Conservation (phyloP, 2,113 vertebrate species). For the Odontesthes bonariensis region DNA sequence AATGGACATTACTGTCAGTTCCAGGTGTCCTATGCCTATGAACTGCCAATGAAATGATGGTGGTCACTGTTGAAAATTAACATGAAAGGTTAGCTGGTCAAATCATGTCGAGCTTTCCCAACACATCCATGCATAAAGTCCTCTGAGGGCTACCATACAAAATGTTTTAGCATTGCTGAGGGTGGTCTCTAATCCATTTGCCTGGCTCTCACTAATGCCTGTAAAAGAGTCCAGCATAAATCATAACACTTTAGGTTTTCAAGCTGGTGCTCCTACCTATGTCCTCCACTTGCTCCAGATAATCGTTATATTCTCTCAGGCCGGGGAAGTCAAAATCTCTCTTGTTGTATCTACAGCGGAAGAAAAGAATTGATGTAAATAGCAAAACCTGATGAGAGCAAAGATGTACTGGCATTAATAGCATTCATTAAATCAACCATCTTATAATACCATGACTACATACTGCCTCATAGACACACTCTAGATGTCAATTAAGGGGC, state of each 20-base stretch:
- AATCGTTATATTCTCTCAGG: conserved; percentile 95
- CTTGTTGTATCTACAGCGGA: conserved; percentile 94
- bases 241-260: conserved; percentile 29
- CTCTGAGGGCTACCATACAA: conserved; percentile 24
- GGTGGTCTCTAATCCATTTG: conserved; percentile 20
- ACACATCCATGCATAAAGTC: conserved; percentile 16
- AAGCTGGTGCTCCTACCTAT: conserved; percentile 85
- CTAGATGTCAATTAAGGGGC: conserved; percentile 78
- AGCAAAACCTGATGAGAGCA: conserved; percentile 56
- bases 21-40: too few species aligned
- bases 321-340: conserved; percentile 93
- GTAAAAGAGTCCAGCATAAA: conserved; percentile 43
- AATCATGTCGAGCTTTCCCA: conserved; percentile 15
- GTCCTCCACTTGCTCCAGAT: conserved; percentile 95
- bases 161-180: conserved; percentile 28
- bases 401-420: conserved; percentile 65
- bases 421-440: conserved; percentile 71
- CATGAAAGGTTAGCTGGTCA: background rate
- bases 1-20: too few species aligned
- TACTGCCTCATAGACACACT: conserved; percentile 70
- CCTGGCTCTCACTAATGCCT: conserved; percentile 30
- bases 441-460: conserved; percentile 71
- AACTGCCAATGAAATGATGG: too few species aligned
- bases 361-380: conserved; percentile 56
- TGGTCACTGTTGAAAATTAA: background rate